phyloP scores from a whole-genome alignment of 2,113 vertebrate species.

The Lynx canadensis region DNA sequence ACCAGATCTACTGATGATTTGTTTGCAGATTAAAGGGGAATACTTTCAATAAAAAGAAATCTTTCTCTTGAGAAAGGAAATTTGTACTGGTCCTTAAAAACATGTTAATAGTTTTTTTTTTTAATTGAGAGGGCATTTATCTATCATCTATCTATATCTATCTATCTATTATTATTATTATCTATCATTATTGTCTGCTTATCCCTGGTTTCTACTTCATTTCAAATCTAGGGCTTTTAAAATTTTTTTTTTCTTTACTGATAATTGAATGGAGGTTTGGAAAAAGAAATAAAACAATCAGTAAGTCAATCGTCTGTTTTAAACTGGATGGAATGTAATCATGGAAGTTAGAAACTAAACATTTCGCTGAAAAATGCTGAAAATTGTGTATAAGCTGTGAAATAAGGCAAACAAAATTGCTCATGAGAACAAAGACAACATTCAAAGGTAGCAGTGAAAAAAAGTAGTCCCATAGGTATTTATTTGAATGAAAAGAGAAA shows the following conservation, averaged over 20 bases:
- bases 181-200: not conserved
- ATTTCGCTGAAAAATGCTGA: not conserved
- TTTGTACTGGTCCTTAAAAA: not conserved
- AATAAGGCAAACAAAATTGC: not conserved
- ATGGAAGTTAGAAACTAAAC: not conserved
- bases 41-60: not conserved
- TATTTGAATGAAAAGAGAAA: not conserved
- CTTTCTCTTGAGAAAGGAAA: not conserved
- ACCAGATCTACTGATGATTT: not conserved
- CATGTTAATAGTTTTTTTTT: not conserved
- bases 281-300: not conserved
- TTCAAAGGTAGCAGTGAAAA: not conserved
- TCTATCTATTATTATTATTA: not conserved
- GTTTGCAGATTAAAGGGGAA: not conserved
- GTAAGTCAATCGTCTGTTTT: not conserved
- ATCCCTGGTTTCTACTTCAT: not conserved
- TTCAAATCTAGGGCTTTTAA: not conserved
- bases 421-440: not conserved
- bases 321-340: not conserved
- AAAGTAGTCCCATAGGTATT: not conserved
- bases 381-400: not conserved
- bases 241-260: not conserved
- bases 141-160: not conserved
- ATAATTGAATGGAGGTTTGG: not conserved
- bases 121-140: not conserved